Conservation (phyloP, 2,797 vertebrate genomes). For the Cuculus canorus region DNA sequence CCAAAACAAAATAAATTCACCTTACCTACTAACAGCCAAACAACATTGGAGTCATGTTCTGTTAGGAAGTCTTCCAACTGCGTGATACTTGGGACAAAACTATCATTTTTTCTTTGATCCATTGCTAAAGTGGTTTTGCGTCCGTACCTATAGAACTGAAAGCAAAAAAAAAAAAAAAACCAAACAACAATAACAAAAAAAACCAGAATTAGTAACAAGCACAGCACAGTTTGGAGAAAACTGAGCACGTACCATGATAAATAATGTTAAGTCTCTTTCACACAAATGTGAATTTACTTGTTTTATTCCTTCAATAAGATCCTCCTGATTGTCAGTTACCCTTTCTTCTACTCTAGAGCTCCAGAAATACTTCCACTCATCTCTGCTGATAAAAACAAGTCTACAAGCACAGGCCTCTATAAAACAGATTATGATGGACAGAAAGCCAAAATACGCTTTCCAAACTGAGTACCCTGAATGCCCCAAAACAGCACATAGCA, state of each 20-base stretch:
- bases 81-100: conserved; percentile 86
- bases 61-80: conserved; percentile 91
- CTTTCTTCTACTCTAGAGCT: background rate
- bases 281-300: background rate
- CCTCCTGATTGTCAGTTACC: background rate
- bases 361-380: background rate
- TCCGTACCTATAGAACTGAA: conserved; percentile 53
- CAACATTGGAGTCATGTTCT: conserved; percentile 94
- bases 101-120: conserved; percentile 91
- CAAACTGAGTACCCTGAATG: background rate
- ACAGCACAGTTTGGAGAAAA: background rate
- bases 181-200: background rate
- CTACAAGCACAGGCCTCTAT: background rate
- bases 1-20: conserved; percentile 17
- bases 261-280: background rate
- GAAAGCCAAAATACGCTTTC: background rate
- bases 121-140: conserved; percentile 76
- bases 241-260: accelerated
- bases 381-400: background rate
- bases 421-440: background rate
- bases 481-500: background rate
- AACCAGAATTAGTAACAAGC: background rate
- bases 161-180: background rate
- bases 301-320: background rate
- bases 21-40: conserved; percentile 98